Evolutionary conservation across 2,113 vertebrate genomes (phyloP), one percentile per base, ranked within the genome.

Genomic region (Centropristis striata): DNA sequence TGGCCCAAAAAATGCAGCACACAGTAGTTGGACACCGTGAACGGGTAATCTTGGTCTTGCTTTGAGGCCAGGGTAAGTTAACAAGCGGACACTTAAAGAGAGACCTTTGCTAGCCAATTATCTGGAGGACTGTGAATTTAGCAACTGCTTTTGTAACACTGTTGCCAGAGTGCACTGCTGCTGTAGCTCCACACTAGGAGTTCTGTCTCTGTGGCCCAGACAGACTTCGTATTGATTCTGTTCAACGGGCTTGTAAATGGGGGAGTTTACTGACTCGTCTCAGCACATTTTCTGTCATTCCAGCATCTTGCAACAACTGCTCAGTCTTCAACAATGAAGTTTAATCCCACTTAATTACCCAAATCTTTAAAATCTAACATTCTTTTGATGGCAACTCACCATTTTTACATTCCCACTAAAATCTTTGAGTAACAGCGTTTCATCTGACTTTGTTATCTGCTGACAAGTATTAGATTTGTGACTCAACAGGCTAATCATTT

Each of bases 121-220:
- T 75, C 13, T 81, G 78, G 49, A 80, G 50, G 74, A 86, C 75
- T 69, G 36, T 65, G 77, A 86, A 61, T 59, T 75, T 63, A 68
- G 71, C 65, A 71, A 57, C 67, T 58, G 77, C 75, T 87, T 88
- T 73, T 78, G 75, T 78, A 78, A 86, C 71, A 75, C 65, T 82
- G 85, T 82, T 77, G 25, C 76, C 75, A 71, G 65, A 80, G 77
- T 80, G 77, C 65, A 72, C 67, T 70, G 80, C 87, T 90, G 90
- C 86, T 85, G 28, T 63, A 28, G 61, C 71, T 79, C 64, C 51
- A 66, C 64, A 71, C 8, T 32, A 28, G 49, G 80, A 80, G 73
- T n/a, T 1, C 59, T 78, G 65, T 65, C 66, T 55, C n/a, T 59
- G 50, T n/a, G 80, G 65, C 53, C 37, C 16, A 0, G 39, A 76